Conservation (phyloP, 2,888 invertebrate genomes). For the Plusia festucae region DNA sequence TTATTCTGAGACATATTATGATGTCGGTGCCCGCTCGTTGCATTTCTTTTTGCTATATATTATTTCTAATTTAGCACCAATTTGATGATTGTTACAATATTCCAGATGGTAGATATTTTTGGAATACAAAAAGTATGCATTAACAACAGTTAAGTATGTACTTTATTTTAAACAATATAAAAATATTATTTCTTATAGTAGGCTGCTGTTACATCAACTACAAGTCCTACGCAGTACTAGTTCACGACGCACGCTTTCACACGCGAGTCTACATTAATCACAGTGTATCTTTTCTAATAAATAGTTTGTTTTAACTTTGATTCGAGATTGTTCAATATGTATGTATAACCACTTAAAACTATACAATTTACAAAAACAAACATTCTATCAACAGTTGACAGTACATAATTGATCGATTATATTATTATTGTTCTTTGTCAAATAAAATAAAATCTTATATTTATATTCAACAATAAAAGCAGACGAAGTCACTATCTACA, state of each 20-base stretch:
- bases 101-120: conserved; percentile 52
- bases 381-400: conserved; percentile 76
- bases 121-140: conserved; percentile 81
- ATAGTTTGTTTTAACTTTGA: conserved; percentile 76
- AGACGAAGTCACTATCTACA: conserved; percentile 68
- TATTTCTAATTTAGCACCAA: conserved; percentile 82
- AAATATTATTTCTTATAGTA: conserved; percentile 86
- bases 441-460: conserved; percentile 72
- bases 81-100: conserved; percentile 74
- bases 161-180: conserved; percentile 87
- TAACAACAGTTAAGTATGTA: conserved; percentile 82
- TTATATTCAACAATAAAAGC: conserved; percentile 82
- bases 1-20: conserved; percentile 30
- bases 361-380: conserved; percentile 83
- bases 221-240: conserved; percentile 49
- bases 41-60: conserved; percentile 16
- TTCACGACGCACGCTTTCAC: conserved; percentile 28
- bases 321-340: conserved; percentile 79
- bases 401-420: conserved; percentile 73
- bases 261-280: conserved; percentile 74
- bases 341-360: conserved; percentile 86
- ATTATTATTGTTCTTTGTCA: conserved; percentile 75
- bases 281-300: conserved; percentile 83
- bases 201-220: conserved; percentile 76
- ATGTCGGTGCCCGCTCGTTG: conserved; percentile 20